These are phyloP conservation scores for Semibalanus balanoides DNA, from an alignment of 1,140 invertebrate genomes.

Conservation along the genomic window DNA sequence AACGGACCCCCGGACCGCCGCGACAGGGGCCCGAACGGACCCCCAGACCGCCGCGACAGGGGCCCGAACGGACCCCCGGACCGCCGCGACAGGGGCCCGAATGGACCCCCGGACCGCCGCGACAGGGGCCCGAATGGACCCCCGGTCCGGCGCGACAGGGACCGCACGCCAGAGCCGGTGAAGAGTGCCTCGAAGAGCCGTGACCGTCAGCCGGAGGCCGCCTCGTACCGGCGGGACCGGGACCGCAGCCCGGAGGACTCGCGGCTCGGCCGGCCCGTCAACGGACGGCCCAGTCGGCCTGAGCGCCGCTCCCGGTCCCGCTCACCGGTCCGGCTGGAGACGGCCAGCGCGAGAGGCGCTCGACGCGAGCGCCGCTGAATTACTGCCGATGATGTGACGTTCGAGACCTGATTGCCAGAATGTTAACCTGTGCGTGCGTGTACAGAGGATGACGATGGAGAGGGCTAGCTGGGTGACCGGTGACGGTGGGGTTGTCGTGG, in stretches of 20 bases:
- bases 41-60: neutral
- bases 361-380: too few species aligned
- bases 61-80: neutral
- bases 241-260: neutral
- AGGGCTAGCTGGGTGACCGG: too few species aligned
- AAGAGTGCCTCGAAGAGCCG: too few species aligned
- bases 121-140: neutral
- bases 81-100: neutral
- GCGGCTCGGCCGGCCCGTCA: neutral
- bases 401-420: too few species aligned
- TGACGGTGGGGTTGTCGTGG: too few species aligned
- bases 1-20: neutral
- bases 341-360: too few species aligned
- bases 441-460: too few species aligned
- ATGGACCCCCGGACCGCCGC: neutral
- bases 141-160: neutral
- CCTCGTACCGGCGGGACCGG: neutral
- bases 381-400: too few species aligned
- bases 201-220: neutral
- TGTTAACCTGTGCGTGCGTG: too few species aligned
- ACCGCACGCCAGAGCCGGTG: too few species aligned
- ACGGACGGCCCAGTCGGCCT: neutral
- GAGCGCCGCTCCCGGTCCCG: neutral
- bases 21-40: neutral
- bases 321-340: neutral